Conservation (phyloP, 2,797 vertebrate genomes). For the Prunella strophiata region DNA sequence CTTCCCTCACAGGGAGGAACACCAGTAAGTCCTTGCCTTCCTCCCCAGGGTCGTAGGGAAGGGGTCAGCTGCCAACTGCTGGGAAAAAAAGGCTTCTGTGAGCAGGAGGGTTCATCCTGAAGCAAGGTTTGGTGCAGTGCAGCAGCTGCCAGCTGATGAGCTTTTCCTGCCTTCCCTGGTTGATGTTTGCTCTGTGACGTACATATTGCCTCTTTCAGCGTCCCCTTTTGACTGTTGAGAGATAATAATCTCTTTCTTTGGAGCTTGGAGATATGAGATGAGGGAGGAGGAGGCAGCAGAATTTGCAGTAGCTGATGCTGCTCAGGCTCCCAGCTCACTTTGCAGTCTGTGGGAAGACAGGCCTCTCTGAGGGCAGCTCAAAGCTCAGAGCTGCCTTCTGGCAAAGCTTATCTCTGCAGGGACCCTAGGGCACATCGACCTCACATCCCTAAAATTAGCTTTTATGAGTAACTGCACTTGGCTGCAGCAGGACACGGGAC, state of each 20-base stretch:
- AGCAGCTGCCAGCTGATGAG: background rate
- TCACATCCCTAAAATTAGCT: background rate
- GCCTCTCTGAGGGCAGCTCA: background rate
- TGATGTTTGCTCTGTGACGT: background rate
- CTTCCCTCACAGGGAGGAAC: conserved; percentile 86
- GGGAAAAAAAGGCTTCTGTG: background rate
- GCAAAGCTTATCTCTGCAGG: background rate
- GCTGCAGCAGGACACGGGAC: background rate
- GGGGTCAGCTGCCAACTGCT: background rate
- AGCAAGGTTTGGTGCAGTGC: background rate
- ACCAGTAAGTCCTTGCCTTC: conserved; percentile 79
- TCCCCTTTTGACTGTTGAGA: background rate
- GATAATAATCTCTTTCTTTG: background rate
- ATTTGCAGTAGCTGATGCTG: background rate
- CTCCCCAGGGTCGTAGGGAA: background rate
- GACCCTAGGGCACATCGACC: background rate
- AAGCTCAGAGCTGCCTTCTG: background rate
- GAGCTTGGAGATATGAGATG: background rate
- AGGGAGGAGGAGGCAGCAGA: background rate
- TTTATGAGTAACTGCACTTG: background rate
- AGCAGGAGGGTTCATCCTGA: background rate
- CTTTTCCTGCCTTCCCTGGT: background rate
- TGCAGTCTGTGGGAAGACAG: background rate
- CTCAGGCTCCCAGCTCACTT: background rate
- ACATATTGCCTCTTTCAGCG: accelerated